Base-by-base conservation (phyloP, 2,113 vertebrate species). In the Ceyx margarethae region DNA sequence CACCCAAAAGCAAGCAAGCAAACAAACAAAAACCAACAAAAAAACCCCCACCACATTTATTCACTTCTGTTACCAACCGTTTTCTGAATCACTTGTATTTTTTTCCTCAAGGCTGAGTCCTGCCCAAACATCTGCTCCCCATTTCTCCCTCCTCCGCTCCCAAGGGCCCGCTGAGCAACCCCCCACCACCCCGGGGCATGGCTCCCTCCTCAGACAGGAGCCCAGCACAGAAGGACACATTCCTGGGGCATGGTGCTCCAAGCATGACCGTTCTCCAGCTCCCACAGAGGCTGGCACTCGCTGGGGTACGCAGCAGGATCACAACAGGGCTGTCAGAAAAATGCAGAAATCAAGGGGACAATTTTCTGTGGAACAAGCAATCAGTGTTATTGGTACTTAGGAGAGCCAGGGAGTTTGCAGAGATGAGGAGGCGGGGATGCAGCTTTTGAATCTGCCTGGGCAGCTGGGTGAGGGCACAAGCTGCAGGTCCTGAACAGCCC, bases 31-130 rank as follows among this genome's bases (percentile, higher is more conserved):
- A 45, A 45, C 43, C 43, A 45, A 15, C 21, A 22, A 48, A 48
- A 48, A 48, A 48, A 37, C 5, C 37, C 37, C 21, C 46, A 48
- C 4, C n/a, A 64, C 69, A 45, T 51, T 75, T 88, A 60, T 93
- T 93, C 76, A 60, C 50, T 93, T 90, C 66, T 81, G 77, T 68
- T 81, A 80, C 64, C 61, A 88, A 65, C 19, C 29, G 0, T 88
- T 93, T 93, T 76, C 92, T 95, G 91, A 96, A 93, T 84, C 65
- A 80, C 42, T 91, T n/a, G 19, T 56, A 25, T 48, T 83, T 75
- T 61, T 67, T 33, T n/a, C 64, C 78, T 81, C 48, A 46, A 84
- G 48, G n/a, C 58, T 77, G 37, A 25, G 13, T 60, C 90, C 88
- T 86, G 58, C 62, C 31, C 37, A 60, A 90, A 71, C 78, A 93